phyloP scores from a whole-genome alignment of 2,888 invertebrate species.

The Sceliomorpha sp. region DNA sequence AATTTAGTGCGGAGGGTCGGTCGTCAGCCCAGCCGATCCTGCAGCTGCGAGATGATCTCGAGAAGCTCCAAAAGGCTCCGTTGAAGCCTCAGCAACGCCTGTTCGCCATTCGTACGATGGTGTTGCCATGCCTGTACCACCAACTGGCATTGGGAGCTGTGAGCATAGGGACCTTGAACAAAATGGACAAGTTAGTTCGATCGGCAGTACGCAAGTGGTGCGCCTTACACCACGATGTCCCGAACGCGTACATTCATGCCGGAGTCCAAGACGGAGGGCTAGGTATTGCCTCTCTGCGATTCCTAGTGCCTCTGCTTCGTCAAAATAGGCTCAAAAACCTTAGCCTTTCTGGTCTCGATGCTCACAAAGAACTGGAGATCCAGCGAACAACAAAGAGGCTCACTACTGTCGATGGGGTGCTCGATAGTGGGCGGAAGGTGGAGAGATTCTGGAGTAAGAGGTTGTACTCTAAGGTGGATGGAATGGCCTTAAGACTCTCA shows the following conservation, averaged over 20 bases:
- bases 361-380: slow-evolving; percentile 19
- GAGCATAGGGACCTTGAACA: slow-evolving; percentile 56
- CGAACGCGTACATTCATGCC: slow-evolving; percentile 69
- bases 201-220: slow-evolving; percentile 62
- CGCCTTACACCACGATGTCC: slow-evolving; percentile 67
- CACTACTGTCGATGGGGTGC: not conserved
- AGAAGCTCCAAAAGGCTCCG: slow-evolving; percentile 56
- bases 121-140: slow-evolving; percentile 75
- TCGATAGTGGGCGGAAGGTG: slow-evolving; percentile 3
- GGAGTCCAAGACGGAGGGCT: slow-evolving; percentile 60
- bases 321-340: slow-evolving; percentile 11
- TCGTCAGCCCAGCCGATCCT: too few species aligned
- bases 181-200: slow-evolving; percentile 57
- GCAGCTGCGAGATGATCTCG: not conserved
- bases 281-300: slow-evolving; percentile 56
- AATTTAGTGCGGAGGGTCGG: slow-evolving; percentile 23
- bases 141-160: slow-evolving; percentile 66
- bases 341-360: not conserved
- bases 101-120: slow-evolving; percentile 69
- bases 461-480: slow-evolving; percentile 18
- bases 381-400: not conserved
- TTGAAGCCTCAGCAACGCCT: slow-evolving; percentile 76
- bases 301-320: slow-evolving; percentile 20
- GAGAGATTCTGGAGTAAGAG: slow-evolving; percentile 12
- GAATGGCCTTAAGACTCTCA: slow-evolving; percentile 7